Evolutionary conservation across 2,888 invertebrate species (phyloP).

Genomic region (Troides aeacus): DNA sequence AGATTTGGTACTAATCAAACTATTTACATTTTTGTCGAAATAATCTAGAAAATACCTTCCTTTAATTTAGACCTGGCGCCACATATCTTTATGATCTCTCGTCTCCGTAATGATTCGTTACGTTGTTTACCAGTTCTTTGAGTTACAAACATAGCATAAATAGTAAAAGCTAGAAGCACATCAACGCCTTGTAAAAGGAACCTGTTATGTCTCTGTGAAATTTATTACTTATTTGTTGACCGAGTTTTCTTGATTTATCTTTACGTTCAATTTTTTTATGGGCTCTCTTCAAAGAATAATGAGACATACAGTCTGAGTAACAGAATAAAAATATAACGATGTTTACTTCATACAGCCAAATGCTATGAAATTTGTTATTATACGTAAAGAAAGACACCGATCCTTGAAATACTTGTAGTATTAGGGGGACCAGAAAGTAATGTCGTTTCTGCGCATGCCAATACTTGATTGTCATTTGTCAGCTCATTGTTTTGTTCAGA

Average conservation of each 20-base stretch:
- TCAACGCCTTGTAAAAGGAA: constrained; percentile 14
- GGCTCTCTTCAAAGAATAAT: background rate
- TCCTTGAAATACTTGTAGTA: no score
- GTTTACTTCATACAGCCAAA: background rate
- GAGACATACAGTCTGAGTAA: background rate
- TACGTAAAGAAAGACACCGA: background rate
- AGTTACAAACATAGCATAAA: constrained; percentile 12
- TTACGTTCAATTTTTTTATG: background rate
- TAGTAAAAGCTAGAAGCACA: constrained; percentile 2
- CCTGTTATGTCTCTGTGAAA: constrained; percentile 10
- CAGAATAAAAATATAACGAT: background rate
- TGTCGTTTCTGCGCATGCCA: no score
- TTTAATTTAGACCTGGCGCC: constrained; percentile 11
- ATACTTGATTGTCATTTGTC: no score
- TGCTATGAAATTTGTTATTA: background rate
- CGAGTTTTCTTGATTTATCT: constrained; percentile 13
- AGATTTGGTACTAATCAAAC: no score
- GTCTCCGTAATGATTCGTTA: background rate
- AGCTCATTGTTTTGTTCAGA: no score
- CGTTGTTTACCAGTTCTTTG: constrained; percentile 21
- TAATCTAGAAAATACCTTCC: background rate
- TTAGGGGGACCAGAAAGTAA: no score
- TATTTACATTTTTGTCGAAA: background rate
- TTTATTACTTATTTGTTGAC: constrained; percentile 15
- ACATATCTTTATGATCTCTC: constrained; percentile 6